A percentile compares a stretch with the other conserved stretches of the same genome.
phyloP scores from a whole-genome alignment of 2,797 vertebrate genomes.

The Sciaenops ocellatus region DNA sequence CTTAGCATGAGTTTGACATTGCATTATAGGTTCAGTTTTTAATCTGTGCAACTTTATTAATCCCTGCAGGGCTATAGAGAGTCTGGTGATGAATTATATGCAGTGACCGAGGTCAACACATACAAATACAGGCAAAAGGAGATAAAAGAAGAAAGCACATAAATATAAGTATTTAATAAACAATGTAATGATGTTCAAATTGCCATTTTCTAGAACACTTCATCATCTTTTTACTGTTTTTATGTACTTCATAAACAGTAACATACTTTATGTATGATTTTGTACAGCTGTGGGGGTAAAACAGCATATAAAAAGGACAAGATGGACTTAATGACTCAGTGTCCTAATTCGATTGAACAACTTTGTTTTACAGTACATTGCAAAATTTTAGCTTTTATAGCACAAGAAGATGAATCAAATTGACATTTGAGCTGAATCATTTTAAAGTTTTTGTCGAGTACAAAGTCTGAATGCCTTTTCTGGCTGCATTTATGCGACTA shows the following conservation, averaged over 20 bases:
- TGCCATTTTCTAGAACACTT: background rate
- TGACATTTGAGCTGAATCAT: slow-evolving; percentile 23
- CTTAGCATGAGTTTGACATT: background rate
- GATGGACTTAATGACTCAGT: background rate
- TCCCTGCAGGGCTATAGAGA: too few species aligned
- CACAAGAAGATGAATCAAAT: slow-evolving; percentile 7
- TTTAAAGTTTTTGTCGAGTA: slow-evolving; percentile 4
- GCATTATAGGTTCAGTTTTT: background rate
- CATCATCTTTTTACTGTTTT: background rate
- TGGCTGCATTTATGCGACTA: background rate
- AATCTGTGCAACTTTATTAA: background rate
- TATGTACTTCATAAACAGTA: background rate
- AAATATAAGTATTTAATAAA: background rate
- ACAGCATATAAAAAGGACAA: slow-evolving; percentile 1
- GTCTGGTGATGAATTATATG: background rate
- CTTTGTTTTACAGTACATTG: background rate
- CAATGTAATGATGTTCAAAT: background rate
- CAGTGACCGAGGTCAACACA: background rate
- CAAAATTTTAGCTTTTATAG: background rate
- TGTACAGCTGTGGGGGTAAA: background rate
- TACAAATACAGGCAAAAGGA: background rate
- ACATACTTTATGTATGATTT: background rate
- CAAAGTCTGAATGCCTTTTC: background rate
- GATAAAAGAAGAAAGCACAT: background rate
- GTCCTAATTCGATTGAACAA: background rate